These are phyloP conservation scores for Drosophila malerkotliana DNA, from an alignment of 1,140 invertebrate species.

Conservation along the genomic window DNA sequence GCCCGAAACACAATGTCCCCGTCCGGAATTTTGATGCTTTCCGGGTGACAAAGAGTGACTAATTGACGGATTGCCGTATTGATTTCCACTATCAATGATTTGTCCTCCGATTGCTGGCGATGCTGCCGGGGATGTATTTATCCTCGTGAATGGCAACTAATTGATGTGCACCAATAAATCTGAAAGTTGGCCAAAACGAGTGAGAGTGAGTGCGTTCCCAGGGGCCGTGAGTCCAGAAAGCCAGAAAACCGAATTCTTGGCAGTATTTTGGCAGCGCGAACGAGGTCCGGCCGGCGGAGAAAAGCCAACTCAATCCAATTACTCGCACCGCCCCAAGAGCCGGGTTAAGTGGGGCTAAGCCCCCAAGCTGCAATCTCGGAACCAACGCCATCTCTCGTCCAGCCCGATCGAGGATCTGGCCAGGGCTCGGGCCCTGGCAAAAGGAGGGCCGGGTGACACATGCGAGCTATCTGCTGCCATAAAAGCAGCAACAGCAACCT, in stretches of 20 bases:
- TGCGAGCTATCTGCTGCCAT: constrained; percentile 73
- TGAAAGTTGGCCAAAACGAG: constrained; percentile 30
- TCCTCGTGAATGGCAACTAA: constrained; percentile 51
- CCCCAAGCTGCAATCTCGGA: constrained; percentile 22
- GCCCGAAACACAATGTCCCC: constrained; percentile 14
- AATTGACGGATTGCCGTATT: constrained; percentile 61
- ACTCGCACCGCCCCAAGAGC: constrained; percentile 39
- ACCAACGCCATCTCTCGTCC: constrained; percentile 10
- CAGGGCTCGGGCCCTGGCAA: constrained; percentile 4
- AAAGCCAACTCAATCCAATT: constrained; percentile 54
- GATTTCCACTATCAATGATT: constrained; percentile 74
- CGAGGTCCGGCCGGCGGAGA: constrained; percentile 28
- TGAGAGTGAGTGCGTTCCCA: constrained; percentile 20
- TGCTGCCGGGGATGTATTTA: constrained; percentile 36
- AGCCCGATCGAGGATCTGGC: constrained; percentile 18
- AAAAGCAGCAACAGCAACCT: constrained; percentile 71
- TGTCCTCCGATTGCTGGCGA: constrained; percentile 41
- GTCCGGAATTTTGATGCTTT: constrained; percentile 42
- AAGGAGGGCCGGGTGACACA: constrained; percentile 63
- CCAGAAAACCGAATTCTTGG: neutral
- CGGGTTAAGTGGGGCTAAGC: constrained; percentile 49
- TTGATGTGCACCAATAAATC: constrained; percentile 76
- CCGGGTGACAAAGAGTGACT: constrained; percentile 57
- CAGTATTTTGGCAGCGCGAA: constrained; percentile 40
- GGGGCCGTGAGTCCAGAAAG: neutral